These are phyloP conservation scores for Sebastes vulpes DNA, from an alignment of 2,797 vertebrate genomes.

Conservation along the genomic window DNA sequence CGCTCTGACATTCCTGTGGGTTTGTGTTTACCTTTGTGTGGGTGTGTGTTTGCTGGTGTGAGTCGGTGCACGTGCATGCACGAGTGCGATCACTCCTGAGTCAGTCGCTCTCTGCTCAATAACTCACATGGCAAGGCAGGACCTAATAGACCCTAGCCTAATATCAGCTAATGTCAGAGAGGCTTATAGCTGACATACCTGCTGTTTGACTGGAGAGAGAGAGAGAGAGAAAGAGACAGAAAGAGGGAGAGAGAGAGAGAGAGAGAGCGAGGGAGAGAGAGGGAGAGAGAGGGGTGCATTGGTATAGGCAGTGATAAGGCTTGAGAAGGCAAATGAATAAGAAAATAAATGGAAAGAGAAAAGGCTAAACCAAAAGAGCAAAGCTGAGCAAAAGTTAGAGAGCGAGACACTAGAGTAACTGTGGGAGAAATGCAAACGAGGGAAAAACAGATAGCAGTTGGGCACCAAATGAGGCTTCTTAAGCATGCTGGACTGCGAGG, in stretches of 20 bases:
- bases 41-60: conserved; percentile 42
- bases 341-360: conserved; percentile 56
- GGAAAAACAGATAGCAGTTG: conserved; percentile 13
- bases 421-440: conserved; percentile 45
- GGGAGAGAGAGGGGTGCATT: neutral
- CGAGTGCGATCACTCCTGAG: conserved; percentile 50
- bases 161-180: conserved; percentile 76
- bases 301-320: conserved; percentile 42
- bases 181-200: conserved; percentile 68
- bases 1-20: conserved; percentile 21
- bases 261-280: neutral
- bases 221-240: neutral
- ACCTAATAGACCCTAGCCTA: conserved; percentile 65
- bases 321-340: conserved; percentile 39
- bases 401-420: conserved; percentile 12
- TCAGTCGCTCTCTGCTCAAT: conserved; percentile 49
- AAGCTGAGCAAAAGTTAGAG: conserved; percentile 44
- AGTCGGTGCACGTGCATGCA: conserved; percentile 15
- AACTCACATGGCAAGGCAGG: conserved; percentile 55
- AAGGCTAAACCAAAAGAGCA: conserved; percentile 54
- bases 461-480: conserved; percentile 21
- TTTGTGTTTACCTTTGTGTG: conserved; percentile 45
- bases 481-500: conserved; percentile 12
- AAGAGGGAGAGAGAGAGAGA: neutral
- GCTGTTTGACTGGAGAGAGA: conserved; percentile 55